Conservation (phyloP, 2,113 vertebrate genomes). For the Sphyrna mokarran region DNA sequence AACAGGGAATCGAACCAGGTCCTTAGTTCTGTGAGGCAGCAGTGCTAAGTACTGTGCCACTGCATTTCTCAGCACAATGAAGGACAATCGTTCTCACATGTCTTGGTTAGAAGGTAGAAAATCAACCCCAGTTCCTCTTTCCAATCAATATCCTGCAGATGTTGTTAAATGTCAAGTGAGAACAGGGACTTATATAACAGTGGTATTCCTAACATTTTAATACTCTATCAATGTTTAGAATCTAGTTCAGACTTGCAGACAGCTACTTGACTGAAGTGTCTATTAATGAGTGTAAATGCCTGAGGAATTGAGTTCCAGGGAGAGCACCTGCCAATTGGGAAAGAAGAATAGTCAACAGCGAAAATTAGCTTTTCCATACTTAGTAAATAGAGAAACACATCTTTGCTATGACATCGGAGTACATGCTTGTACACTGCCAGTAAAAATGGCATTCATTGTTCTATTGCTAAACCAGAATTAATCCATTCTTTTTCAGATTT, state of each 20-base stretch:
- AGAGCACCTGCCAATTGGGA: neutral
- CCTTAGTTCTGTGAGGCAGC: too few species aligned
- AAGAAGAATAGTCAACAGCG: neutral
- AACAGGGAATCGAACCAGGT: too few species aligned
- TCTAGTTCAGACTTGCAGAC: neutral
- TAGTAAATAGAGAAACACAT: neutral
- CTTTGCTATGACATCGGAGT: neutral
- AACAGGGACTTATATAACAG: too few species aligned
- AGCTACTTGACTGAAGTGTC: neutral
- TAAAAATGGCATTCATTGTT: neutral
- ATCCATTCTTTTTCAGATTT: neutral
- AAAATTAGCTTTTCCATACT: neutral
- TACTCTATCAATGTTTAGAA: neutral
- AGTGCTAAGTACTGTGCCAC: too few species aligned
- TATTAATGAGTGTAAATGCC: too few species aligned
- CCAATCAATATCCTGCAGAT: neutral
- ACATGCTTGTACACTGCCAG: neutral
- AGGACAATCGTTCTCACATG: neutral
- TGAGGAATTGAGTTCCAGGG: neutral
- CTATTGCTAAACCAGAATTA: neutral
- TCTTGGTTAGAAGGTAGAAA: neutral
- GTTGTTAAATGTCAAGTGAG: neutral
- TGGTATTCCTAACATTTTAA: neutral
- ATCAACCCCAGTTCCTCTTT: neutral
- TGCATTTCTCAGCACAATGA: too few species aligned